These are phyloP conservation scores for Euwallacea fornicatus DNA, from an alignment of 1,140 invertebrate species.

Conservation along the genomic window DNA sequence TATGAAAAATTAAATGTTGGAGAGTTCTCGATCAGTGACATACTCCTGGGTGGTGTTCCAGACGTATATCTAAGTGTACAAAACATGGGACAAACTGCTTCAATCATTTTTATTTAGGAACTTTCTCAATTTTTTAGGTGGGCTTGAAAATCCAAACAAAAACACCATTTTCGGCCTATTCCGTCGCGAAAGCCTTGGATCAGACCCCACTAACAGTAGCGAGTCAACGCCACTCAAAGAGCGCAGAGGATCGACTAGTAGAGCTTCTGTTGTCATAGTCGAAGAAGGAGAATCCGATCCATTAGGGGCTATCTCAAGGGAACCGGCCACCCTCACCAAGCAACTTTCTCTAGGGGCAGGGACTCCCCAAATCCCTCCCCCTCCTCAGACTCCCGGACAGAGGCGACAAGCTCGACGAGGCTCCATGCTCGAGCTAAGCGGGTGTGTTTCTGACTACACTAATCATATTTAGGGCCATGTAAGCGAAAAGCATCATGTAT, in stretches of 20 bases:
- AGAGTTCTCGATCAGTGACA: too few species aligned
- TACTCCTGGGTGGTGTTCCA: too few species aligned
- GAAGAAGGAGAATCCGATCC: constrained; percentile 60
- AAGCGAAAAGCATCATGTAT: constrained; percentile 29
- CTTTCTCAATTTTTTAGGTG: constrained; percentile 55
- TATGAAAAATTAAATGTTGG: too few species aligned
- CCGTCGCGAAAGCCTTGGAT: constrained; percentile 66
- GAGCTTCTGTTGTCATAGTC: constrained; percentile 57
- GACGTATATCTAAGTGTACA: background rate
- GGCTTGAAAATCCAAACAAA: constrained; percentile 68
- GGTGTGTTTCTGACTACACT: constrained; percentile 58
- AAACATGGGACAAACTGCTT: background rate
- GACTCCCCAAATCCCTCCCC: constrained; percentile 44
- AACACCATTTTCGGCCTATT: constrained; percentile 74
- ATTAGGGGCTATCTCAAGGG: constrained; percentile 57
- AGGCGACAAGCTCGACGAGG: constrained; percentile 64
- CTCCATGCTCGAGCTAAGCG: constrained; percentile 68
- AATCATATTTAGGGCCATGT: constrained; percentile 46
- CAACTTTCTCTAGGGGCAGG: constrained; percentile 8
- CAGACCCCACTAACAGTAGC: constrained; percentile 52
- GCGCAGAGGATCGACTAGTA: constrained; percentile 51
- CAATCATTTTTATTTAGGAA: too few species aligned
- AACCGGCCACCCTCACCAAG: constrained; percentile 54
- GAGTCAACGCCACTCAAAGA: constrained; percentile 55
- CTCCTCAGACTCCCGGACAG: constrained; percentile 58